phyloP scores from a whole-genome alignment of 2,797 vertebrate species.

The Threskiornis aethiopicus region DNA sequence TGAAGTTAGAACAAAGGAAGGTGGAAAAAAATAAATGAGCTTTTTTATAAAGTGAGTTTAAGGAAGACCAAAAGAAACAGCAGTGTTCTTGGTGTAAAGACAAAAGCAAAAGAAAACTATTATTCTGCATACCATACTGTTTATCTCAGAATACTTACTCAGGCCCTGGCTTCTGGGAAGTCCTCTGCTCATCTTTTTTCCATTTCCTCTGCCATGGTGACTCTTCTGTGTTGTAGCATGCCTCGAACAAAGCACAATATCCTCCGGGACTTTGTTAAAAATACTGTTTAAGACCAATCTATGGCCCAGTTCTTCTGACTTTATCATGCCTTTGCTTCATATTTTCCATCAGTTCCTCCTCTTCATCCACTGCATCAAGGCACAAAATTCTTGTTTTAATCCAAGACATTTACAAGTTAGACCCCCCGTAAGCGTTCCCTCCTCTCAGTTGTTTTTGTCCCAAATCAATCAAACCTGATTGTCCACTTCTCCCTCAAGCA shows the following conservation, averaged over 20 bases:
- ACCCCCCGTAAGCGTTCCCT: not conserved
- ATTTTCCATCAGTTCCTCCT: not conserved
- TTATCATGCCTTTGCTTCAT: not conserved
- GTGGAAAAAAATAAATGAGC: not conserved
- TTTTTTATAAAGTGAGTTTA: not conserved
- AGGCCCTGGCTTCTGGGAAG: not conserved
- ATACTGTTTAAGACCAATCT: not conserved
- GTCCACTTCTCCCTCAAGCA: not conserved
- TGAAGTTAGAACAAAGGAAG: slow-evolving; percentile 25
- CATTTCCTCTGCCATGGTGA: not conserved
- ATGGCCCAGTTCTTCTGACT: not conserved
- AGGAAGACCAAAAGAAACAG: not conserved
- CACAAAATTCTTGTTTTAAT: not conserved
- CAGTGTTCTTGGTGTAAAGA: not conserved
- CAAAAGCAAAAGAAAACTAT: not conserved
- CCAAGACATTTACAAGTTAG: not conserved
- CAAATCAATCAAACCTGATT: not conserved
- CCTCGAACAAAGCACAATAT: not conserved
- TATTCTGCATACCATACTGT: not conserved
- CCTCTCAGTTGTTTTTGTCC: not conserved
- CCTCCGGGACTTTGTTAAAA: not conserved
- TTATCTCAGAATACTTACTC: not conserved
- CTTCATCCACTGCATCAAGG: not conserved
- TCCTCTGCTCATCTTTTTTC: not conserved
- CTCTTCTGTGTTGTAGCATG: not conserved